Evolutionary conservation across 2,888 invertebrate genomes (phyloP).

Genomic region (Agrochola macilenta): DNA sequence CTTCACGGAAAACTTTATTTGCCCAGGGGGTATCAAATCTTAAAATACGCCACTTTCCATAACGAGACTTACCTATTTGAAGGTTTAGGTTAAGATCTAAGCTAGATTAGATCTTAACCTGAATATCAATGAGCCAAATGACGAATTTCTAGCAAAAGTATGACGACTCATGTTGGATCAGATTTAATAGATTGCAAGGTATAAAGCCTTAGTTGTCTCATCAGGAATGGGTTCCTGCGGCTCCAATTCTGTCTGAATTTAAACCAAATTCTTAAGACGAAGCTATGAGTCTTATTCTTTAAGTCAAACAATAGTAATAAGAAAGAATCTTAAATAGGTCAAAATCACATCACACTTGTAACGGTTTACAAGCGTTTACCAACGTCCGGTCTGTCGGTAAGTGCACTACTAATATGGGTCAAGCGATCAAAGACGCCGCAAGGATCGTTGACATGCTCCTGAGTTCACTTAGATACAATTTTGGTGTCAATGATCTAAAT

Average conservation of each 20-base stretch:
- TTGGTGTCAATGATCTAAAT: conserved; percentile 76
- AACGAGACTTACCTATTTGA: background rate
- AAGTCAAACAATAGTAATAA: conserved; percentile 9
- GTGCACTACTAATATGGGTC: conserved; percentile 79
- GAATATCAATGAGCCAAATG: too few relatives aligned
- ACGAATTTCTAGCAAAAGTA: background rate
- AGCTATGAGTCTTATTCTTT: background rate
- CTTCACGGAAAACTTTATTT: too few relatives aligned
- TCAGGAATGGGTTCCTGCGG: background rate
- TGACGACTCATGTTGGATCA: background rate
- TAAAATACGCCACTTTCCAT: background rate
- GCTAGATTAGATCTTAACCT: too few relatives aligned
- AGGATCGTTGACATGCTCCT: conserved; percentile 74
- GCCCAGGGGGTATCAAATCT: too few relatives aligned
- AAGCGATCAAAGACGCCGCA: conserved; percentile 81
- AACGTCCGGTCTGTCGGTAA: conserved; percentile 75
- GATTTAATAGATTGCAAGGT: background rate
- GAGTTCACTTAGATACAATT: conserved; percentile 71
- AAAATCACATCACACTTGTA: conserved; percentile 68
- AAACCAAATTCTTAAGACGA: background rate
- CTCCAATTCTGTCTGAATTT: background rate
- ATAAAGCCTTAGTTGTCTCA: background rate
- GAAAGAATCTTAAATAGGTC: conserved; percentile 62
- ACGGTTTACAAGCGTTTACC: conserved; percentile 69
- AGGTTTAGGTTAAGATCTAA: background rate